Percentiles rank a stretch among this genome's conserved stretches.
Conservation (phyloP, 2,797 vertebrate genomes). For the Atherinosoma microstoma region DNA sequence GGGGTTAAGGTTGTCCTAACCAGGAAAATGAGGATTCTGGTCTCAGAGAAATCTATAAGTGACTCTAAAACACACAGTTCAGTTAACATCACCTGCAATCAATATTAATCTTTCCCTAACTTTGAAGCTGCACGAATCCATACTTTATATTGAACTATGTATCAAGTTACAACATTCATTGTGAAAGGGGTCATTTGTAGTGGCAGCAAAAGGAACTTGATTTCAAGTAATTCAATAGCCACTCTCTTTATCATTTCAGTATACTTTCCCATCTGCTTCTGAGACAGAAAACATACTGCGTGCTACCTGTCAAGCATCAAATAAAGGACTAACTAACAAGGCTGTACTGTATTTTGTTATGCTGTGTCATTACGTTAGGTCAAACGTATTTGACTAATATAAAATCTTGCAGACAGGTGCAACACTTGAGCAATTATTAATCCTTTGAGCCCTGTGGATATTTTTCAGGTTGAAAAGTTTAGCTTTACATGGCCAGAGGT, state of each 20-base stretch:
- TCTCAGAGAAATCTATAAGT: background rate
- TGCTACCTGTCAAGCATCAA: background rate
- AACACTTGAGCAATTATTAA: too few relatives aligned
- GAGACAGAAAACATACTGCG: background rate
- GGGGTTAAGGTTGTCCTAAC: background rate
- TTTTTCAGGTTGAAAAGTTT: too few relatives aligned
- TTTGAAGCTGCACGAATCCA: slow-evolving; percentile 7
- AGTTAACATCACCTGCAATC: slow-evolving; percentile 16
- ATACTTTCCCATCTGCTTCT: background rate
- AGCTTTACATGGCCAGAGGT: too few relatives aligned
- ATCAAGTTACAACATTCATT: slow-evolving; percentile 10
- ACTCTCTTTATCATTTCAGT: background rate
- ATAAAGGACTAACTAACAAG: background rate
- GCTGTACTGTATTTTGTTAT: background rate
- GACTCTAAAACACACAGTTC: slow-evolving; percentile 5
- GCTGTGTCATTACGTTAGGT: background rate
- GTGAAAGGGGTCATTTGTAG: slow-evolving; percentile 9
- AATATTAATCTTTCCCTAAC: slow-evolving; percentile 16
- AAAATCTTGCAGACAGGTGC: too few relatives aligned
- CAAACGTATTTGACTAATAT: background rate
- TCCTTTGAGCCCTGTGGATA: too few relatives aligned
- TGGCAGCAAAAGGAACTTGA: background rate
- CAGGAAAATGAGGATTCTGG: background rate
- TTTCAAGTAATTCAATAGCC: background rate
- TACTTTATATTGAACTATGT: slow-evolving; percentile 6